Evolutionary conservation across 2,797 vertebrate species (phyloP), one percentile per base, ranked within the genome.

Genomic region (Sciurus vulgaris): DNA sequence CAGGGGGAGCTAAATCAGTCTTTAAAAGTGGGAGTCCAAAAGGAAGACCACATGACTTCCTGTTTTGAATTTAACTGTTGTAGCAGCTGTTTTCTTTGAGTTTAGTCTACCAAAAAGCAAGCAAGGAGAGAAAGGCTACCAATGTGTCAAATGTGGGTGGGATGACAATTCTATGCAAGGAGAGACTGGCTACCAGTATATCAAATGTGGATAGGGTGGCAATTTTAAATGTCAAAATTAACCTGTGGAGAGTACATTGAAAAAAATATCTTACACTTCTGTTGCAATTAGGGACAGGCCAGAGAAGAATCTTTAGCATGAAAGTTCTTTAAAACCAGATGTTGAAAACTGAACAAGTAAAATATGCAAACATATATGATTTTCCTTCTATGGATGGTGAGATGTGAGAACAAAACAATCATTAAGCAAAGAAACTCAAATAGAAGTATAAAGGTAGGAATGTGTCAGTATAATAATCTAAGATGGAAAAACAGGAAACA

Each of bases 51-150:
- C 95, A 74, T 97, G 97, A 98, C 97, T 97, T 97, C 96, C 97
- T 97, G 97, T 97, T 98, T 97, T 97, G 95, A 96, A 90, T 96
- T 96, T 89, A 96, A 96, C 92, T 92, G 81, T 91, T 95, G 69
- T 92, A 82, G 94, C 95, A 96, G 89, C 93, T 97, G 95, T 92
- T 96, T 67, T 79, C 82, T 67, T 83, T 92, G 67, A 94, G 67
- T 87, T 92, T 87, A 85, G 69, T 86, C 56, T 86, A 94, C 24
- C 30, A 81, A 91, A 93, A 95, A 93, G 20, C 88, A 86, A 49
- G 33, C 63, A n/a, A 65, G 90, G 78, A 73, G 22, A 73, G n/a
- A 73, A 44, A n/a, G 44, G 33, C 35, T 89, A 91, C 76, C 35
- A 72, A 61, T 84, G 38, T 91, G 81, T 86, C 84, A 94, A 51